A percentile compares a stretch with the other conserved stretches of the same genome.
Evolutionary conservation across 53 echinoderm and acorn worm genomes (phyloP).

Genomic region (Stichopus horrens): DNA sequence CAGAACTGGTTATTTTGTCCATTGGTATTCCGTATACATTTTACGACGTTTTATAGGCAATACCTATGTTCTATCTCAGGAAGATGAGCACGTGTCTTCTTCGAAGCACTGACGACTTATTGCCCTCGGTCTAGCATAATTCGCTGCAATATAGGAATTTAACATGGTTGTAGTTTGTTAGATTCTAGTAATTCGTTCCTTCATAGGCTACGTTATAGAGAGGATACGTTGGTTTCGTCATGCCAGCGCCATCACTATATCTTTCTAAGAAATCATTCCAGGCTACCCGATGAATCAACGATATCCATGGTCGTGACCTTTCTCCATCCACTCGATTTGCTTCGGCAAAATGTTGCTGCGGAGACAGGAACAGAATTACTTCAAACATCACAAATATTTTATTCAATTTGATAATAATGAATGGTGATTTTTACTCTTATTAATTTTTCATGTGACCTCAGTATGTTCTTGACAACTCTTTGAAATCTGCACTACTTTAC

Average conservation of each 20-base stretch:
- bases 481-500: no score
- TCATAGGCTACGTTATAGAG: constrained; percentile 29
- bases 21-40: no score
- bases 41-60: no score
- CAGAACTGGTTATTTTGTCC: no score
- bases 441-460: no score
- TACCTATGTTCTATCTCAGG: no score
- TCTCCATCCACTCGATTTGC: constrained; percentile 4
- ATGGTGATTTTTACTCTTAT: no score
- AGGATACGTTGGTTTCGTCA: neutral
- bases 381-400: no score
- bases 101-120: neutral
- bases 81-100: no score
- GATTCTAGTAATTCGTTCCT: constrained; percentile 20
- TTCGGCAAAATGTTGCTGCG: constrained; percentile 5
- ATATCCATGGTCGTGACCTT: constrained; percentile 19
- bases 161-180: neutral
- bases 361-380: neutral
- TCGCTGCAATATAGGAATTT: neutral
- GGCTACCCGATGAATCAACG: constrained; percentile 5
- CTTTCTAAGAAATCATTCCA: constrained; percentile 16
- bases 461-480: no score
- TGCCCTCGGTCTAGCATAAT: constrained; percentile 1
- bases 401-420: no score
- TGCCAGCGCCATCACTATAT: constrained; percentile 16